A percentile compares a stretch with the other conserved stretches of the same genome.
These are phyloP conservation scores for Tenthredo amoena DNA, from an alignment of 2,888 invertebrate genomes.

Conservation along the genomic window DNA sequence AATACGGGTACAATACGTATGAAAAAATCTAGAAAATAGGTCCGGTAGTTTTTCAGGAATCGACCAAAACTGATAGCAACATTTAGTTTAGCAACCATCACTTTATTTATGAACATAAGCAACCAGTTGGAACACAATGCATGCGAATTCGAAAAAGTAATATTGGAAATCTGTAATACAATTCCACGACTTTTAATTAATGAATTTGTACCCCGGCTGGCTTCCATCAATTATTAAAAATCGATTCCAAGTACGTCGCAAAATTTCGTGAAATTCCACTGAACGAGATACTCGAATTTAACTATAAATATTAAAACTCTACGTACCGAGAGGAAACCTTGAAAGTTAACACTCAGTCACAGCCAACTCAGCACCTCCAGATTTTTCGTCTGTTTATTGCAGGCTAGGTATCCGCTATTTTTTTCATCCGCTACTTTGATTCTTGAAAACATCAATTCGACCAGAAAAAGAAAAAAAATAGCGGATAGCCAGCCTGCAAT, in stretches of 20 bases:
- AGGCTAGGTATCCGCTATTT: too few species aligned
- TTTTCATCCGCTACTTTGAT: too few species aligned
- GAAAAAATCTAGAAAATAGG: not conserved
- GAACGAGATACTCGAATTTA: not conserved
- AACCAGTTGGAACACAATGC: not conserved
- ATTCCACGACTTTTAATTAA: not conserved
- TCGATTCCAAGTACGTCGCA: not conserved
- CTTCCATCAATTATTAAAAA: not conserved
- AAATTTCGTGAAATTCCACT: not conserved
- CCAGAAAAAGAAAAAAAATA: too few species aligned
- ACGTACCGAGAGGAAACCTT: not conserved
- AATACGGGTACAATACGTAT: not conserved
- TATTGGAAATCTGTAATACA: not conserved
- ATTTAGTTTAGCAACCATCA: not conserved
- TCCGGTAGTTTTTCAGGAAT: not conserved
- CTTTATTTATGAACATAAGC: not conserved
- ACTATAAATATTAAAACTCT: not conserved
- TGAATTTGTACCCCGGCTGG: not conserved
- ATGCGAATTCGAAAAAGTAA: not conserved
- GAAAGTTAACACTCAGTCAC: too few species aligned
- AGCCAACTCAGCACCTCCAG: too few species aligned
- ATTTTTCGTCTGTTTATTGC: too few species aligned
- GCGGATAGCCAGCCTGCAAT: too few species aligned
- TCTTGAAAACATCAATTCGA: too few species aligned
- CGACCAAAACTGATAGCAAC: not conserved